A percentile compares a stretch with the other conserved stretches of the same genome.
These are phyloP conservation scores for Leistus spinibarbis DNA, from an alignment of 2,888 invertebrate genomes.

Conservation along the genomic window DNA sequence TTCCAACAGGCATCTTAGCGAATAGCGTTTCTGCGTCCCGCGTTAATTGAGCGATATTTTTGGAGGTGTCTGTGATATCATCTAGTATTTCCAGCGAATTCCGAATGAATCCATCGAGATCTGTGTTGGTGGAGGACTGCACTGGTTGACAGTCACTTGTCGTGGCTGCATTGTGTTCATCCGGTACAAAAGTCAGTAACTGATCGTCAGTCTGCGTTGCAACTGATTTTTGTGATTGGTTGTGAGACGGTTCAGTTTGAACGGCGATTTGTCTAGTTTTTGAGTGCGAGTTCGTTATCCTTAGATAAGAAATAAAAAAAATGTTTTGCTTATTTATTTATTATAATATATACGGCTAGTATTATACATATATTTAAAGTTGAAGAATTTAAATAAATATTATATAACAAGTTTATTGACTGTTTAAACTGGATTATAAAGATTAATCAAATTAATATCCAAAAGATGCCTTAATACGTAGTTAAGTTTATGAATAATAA, in stretches of 20 bases:
- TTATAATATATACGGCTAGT: too few species aligned
- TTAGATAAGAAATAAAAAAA: neutral
- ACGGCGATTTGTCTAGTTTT: neutral
- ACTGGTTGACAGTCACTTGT: neutral
- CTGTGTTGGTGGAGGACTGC: neutral
- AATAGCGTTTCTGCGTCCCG: slow-evolving; percentile 32
- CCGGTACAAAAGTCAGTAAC: neutral
- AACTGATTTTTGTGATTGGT: neutral
- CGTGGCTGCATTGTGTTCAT: neutral
- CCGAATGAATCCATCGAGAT: slow-evolving; percentile 21
- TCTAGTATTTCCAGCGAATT: slow-evolving; percentile 25
- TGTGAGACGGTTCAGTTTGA: neutral
- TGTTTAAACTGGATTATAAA: too few species aligned
- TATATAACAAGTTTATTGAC: too few species aligned
- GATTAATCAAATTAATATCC: too few species aligned
- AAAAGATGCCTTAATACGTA: too few species aligned
- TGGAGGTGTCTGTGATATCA: slow-evolving; percentile 23
- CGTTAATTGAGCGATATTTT: slow-evolving; percentile 26
- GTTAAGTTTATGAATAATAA: too few species aligned
- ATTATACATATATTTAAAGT: neutral
- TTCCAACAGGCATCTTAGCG: slow-evolving; percentile 44
- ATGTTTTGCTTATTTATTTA: neutral
- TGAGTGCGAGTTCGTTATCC: neutral
- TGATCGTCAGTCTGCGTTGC: slow-evolving; percentile 24
- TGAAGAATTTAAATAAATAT: too few species aligned